Conservation (phyloP, 1,140 invertebrate species). For the Portunus trituberculatus region DNA sequence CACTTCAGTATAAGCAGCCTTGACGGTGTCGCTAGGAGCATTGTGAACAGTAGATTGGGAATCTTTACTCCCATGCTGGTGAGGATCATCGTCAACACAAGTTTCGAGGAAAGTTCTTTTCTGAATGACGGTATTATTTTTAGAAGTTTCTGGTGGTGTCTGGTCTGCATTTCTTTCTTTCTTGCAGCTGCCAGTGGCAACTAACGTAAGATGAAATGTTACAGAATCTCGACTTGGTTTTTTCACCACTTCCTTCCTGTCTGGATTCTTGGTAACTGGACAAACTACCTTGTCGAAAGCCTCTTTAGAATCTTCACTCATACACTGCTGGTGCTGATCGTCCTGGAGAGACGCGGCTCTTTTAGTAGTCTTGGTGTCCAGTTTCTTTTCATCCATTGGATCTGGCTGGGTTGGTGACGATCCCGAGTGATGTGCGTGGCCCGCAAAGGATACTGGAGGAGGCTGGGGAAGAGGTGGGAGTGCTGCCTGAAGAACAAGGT, state of each 20-base stretch:
- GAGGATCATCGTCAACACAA: not conserved
- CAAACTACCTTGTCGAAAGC: not conserved
- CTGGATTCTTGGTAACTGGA: not conserved
- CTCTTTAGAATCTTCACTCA: not conserved
- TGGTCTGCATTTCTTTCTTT: not conserved
- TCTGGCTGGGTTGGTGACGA: not conserved
- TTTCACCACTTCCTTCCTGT: not conserved
- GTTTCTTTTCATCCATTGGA: not conserved
- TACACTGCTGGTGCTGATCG: not conserved
- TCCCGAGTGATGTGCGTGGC: not conserved
- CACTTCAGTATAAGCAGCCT: not conserved
- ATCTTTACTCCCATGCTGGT: not conserved
- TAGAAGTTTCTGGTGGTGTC: not conserved
- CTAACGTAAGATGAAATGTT: not conserved
- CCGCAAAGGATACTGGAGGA: not conserved
- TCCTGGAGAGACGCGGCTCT: not conserved
- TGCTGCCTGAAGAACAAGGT: not conserved
- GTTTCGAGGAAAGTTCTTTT: not conserved
- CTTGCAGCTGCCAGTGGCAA: not conserved
- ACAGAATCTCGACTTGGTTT: not conserved
- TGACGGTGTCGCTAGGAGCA: not conserved
- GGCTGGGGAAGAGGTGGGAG: not conserved
- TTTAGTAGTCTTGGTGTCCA: not conserved
- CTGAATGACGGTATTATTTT: not conserved
- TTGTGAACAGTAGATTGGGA: not conserved